Base-by-base conservation (phyloP, 1,140 invertebrate genomes). In the Eufriesea mexicana region DNA sequence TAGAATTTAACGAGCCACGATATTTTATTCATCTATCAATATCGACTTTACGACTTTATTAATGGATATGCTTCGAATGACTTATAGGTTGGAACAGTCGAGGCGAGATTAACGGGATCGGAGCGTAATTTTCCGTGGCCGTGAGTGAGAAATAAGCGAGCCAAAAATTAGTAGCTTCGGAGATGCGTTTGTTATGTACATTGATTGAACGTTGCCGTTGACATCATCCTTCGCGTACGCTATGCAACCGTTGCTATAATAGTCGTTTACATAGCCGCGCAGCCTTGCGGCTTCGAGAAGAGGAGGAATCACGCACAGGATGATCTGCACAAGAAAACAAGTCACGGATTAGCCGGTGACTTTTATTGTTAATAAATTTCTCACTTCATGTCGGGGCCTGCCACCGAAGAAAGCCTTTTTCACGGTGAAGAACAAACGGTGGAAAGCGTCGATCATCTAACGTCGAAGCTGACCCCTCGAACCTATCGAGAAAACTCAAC, bases 251-350 rank as follows among this genome's bases (percentile, higher is more conserved):
- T 66, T 78, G 66, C 78, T 91, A 86, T 89, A 87, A 84, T 86
- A 86, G 57, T 91, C 79, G 86, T 91, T 91, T 89, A 81, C 91
- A 91, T 87, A 89, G 84, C 45, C 83, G 28, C 74, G 59, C 67
- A 74, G 79, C 62, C 49, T 81, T 61, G 78, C 61, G n/a, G 35
- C 73, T 67, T 35, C 57, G n/a, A 70, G 59, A 76, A 85, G 79
- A 72, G 49, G 59, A 76, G 70, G 82, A 74, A 64, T 20, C 64
- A 12, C 9, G 42, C 18, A 8, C 23, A 47, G 10, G 71, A 84
- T 76, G 72, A 28, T 77, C 49, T n/a, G 51, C 59, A n/a, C 10
- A 20, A 47, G 66, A 79, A 74, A 66, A 71, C 51, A n/a, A 86
- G n/a, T 25, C n/a, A 20, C 42, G 25, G 35, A 64, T 73, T 35